Evolutionary conservation across 1,140 invertebrate genomes (phyloP).

Genomic region (Dufourea novaeangliae): DNA sequence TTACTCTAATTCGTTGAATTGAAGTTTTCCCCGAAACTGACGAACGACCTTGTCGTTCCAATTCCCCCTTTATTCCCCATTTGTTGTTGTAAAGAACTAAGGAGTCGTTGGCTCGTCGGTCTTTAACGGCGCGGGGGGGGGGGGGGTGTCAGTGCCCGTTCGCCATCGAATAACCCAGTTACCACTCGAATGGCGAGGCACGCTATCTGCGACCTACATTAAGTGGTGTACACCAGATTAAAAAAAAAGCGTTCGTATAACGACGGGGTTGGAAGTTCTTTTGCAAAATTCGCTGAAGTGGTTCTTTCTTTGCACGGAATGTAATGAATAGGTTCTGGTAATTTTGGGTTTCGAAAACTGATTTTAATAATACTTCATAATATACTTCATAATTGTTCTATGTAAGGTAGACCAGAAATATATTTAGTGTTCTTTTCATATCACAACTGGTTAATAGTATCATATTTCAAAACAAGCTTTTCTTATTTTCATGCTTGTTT

Average conservation of each 20-base stretch:
- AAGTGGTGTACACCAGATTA: slow-evolving; percentile 9
- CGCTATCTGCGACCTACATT: slow-evolving; percentile 39
- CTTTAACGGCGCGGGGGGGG: too few relatives aligned
- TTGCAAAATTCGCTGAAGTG: too few relatives aligned
- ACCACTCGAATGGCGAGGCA: slow-evolving; percentile 17
- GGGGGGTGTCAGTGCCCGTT: not conserved
- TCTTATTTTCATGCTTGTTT: not conserved
- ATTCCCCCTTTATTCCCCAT: not conserved
- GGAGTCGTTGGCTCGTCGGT: not conserved
- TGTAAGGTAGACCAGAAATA: too few relatives aligned
- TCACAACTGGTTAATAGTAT: not conserved
- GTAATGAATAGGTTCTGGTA: too few relatives aligned
- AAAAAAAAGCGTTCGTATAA: not conserved
- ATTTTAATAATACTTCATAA: too few relatives aligned
- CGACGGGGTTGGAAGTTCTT: too few relatives aligned
- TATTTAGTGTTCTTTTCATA: too few relatives aligned
- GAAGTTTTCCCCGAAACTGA: slow-evolving; percentile 10
- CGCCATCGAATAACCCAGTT: slow-evolving; percentile 42
- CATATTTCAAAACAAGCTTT: not conserved
- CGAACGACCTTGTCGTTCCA: too few relatives aligned
- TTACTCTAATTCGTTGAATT: not conserved
- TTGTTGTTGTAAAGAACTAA: not conserved
- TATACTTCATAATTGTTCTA: too few relatives aligned
- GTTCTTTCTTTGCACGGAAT: too few relatives aligned
- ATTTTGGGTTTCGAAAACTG: too few relatives aligned